These are phyloP conservation scores for Perodicticus potto DNA, from an alignment of 2,797 vertebrate genomes.

Conservation along the genomic window DNA sequence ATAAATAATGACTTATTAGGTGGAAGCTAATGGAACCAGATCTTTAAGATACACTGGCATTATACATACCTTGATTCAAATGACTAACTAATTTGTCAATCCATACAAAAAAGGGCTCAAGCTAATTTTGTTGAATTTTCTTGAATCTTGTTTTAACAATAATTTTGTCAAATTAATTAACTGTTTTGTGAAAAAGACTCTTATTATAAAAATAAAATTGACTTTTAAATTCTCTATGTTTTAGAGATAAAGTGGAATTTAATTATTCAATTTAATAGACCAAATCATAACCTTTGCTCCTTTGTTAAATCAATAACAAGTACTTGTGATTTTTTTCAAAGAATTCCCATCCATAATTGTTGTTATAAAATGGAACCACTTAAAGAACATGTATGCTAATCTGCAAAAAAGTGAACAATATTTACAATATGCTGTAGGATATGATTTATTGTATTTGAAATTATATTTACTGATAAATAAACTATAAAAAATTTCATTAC, in stretches of 20 bases:
- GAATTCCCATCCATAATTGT: conserved; percentile 33
- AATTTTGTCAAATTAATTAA: background rate
- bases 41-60: background rate
- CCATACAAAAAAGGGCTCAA: conserved; percentile 1
- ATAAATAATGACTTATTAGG: background rate
- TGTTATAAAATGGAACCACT: background rate
- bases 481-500: conserved; percentile 70
- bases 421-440: conserved; percentile 41
- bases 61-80: background rate
- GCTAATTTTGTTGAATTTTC: background rate
- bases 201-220: background rate
- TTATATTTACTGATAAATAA: conserved; percentile 64
- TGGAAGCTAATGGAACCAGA: background rate
- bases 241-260: background rate
- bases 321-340: background rate
- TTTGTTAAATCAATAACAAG: conserved; percentile 8
- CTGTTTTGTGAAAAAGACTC: background rate
- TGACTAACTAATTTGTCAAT: background rate
- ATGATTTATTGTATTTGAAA: conserved; percentile 65
- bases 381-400: conserved; percentile 10
- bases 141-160: background rate
- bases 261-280: background rate
- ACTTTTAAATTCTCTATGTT: conserved; percentile 20
- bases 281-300: background rate
- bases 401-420: background rate